Conservation (phyloP, 2,888 invertebrate species). For the Ennomos quercinarius region DNA sequence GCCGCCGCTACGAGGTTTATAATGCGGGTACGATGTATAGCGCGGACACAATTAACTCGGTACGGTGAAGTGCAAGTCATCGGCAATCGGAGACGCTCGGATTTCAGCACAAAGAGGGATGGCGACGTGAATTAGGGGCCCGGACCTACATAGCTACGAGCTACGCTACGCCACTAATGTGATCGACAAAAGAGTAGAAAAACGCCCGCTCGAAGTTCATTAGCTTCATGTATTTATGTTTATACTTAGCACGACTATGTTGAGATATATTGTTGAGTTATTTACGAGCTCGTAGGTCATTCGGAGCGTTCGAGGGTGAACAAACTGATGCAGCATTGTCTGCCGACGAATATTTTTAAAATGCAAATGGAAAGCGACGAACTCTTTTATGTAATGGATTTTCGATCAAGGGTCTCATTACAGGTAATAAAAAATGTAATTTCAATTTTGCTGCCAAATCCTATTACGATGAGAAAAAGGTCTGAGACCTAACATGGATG, state of each 20-base stretch:
- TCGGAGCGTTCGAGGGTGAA: slow-evolving; percentile 33
- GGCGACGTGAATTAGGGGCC: slow-evolving; percentile 59
- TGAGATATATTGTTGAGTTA: slow-evolving; percentile 39
- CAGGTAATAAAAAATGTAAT: slow-evolving; percentile 20
- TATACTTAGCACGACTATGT: slow-evolving; percentile 39
- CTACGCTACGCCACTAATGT: slow-evolving; percentile 47
- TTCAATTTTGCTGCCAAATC: slow-evolving; percentile 20
- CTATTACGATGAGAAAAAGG: slow-evolving; percentile 33
- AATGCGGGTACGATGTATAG: slow-evolving; percentile 34
- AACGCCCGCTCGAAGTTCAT: slow-evolving; percentile 54
- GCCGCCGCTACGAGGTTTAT: slow-evolving; percentile 50
- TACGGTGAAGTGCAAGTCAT: slow-evolving; percentile 77
- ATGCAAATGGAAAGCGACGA: slow-evolving; percentile 3
- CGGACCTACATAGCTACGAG: slow-evolving; percentile 40
- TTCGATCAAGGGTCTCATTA: slow-evolving; percentile 11
- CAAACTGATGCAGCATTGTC: slow-evolving; percentile 28
- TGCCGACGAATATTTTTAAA: slow-evolving; percentile 9
- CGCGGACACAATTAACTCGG: slow-evolving; percentile 73
- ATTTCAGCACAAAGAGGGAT: slow-evolving; percentile 74
- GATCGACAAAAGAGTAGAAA: slow-evolving; percentile 66
- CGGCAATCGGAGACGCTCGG: slow-evolving; percentile 72
- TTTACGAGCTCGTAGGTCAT: slow-evolving; percentile 39
- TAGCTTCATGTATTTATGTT: slow-evolving; percentile 49
- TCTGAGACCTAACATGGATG: slow-evolving; percentile 34
- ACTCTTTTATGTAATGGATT: slow-evolving; percentile 11